Evolutionary conservation across 2,797 vertebrate genomes (phyloP), one percentile per base, ranked within the genome.

Genomic region (Hephaestus fuliginosus): DNA sequence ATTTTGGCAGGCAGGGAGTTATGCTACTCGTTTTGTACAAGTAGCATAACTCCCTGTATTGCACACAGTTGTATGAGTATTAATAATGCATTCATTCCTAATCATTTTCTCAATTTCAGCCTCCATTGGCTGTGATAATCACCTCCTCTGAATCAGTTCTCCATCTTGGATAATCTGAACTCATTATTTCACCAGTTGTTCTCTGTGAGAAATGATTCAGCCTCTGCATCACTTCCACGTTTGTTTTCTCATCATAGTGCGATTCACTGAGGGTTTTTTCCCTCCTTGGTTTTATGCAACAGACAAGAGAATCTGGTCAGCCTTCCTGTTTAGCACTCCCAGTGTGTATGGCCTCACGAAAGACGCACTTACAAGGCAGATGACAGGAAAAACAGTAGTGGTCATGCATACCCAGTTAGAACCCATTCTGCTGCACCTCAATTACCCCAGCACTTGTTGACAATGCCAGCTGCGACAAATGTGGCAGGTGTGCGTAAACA

Each of bases 31-130:
- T 70, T 74, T 70, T 58, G 46, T 48, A 70, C 55, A 43, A 73
- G 33, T 51, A 43, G 55, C 55, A 56, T 49, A 66, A 77, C 69
- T 83, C 48, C 48, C 30, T 36, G 48, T 61, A 68, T 76, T 80
- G 61, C 76, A 74, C 49, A 68, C 58, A 53, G 41, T 74, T 75
- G 56, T 78, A 44, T 61, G 5, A 68, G 55, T 70, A 88, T 82
- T 74, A 86, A 86, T 87, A 78, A 84, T 77, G 17, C 36, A 90
- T 83, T 74, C 73, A 83, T 68, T 85, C 60, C 69, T 82, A 81
- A 86, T 89, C 56, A 84, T 88, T 81, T 81, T 71, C 82, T 87
- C 65, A 76, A 84, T 87, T 91, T 91, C 84, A 91, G 71, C 76
- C 84, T 33, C 79, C 73, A 74, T 79, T 84, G 82, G 58, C 80